A percentile compares a stretch with the other conserved stretches of the same genome.
Evolutionary conservation across 2,888 invertebrate species (phyloP).

Genomic region (Microdon myrmicae): DNA sequence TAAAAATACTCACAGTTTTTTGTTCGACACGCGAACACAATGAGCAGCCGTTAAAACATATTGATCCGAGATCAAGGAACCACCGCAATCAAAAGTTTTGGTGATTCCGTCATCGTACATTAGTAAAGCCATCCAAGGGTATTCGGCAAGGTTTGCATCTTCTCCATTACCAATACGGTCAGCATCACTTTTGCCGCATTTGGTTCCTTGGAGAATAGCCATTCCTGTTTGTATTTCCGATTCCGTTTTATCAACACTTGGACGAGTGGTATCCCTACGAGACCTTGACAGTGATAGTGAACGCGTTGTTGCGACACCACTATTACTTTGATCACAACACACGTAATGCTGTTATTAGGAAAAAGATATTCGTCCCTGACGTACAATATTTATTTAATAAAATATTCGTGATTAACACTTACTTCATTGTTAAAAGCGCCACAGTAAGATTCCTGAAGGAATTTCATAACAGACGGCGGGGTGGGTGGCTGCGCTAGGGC

Average conservation of each 20-base stretch:
- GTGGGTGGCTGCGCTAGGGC: conserved; percentile 14
- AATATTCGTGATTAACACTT: neutral
- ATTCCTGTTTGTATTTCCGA: conserved; percentile 18
- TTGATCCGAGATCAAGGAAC: conserved; percentile 51
- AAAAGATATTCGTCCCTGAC: neutral
- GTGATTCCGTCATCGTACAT: conserved; percentile 65
- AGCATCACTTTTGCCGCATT: conserved; percentile 70
- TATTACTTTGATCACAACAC: conserved; percentile 28
- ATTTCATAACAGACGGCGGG: conserved; percentile 12
- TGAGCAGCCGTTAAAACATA: conserved; percentile 56
- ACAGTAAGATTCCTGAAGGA: conserved; percentile 32
- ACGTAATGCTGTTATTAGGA: conserved; percentile 22
- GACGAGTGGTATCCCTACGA: neutral
- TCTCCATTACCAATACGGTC: conserved; percentile 73
- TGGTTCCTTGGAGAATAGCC: conserved; percentile 13
- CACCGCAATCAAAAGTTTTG: conserved; percentile 58
- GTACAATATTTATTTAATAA: neutral
- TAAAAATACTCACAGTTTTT: conserved; percentile 27
- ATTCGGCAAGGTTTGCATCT: conserved; percentile 71
- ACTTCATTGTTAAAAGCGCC: conserved; percentile 24
- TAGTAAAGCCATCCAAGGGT: conserved; percentile 79
- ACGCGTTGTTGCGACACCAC: neutral
- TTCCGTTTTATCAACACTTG: conserved; percentile 4
- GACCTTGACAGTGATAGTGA: neutral
- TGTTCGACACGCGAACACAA: conserved; percentile 39